phyloP scores from a whole-genome alignment of 2,888 invertebrate genomes.

The Serripes groenlandicus region DNA sequence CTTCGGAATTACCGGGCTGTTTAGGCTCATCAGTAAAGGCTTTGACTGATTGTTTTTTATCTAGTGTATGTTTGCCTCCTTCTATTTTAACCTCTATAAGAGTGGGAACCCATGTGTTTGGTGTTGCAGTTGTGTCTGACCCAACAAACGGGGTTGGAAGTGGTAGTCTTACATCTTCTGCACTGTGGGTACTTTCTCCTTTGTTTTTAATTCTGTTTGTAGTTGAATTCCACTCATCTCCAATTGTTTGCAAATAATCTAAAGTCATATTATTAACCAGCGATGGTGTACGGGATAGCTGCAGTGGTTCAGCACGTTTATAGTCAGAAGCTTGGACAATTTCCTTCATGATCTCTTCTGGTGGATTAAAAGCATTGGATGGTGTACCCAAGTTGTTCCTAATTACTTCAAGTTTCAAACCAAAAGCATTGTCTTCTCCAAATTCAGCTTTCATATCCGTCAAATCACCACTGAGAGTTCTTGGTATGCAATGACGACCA shows the following conservation, averaged over 20 bases:
- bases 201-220: background rate
- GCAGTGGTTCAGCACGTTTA: conserved; percentile 57
- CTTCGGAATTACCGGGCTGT: background rate
- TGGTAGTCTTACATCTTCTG: conserved; percentile 8
- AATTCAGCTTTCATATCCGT: conserved; percentile 64
- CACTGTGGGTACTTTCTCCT: background rate
- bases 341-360: conserved; percentile 75
- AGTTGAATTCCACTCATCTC: conserved; percentile 72
- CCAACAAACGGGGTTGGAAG: conserved; percentile 49
- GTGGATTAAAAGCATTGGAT: conserved; percentile 59
- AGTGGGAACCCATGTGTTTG: conserved; percentile 62
- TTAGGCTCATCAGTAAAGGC: background rate
- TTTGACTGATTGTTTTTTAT: too few relatives aligned
- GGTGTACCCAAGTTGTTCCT: background rate
- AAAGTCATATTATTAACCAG: conserved; percentile 74
- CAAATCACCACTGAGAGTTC: conserved; percentile 72
- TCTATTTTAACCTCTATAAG: background rate
- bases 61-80: background rate
- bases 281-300: conserved; percentile 67
- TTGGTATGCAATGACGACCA: conserved; percentile 55
- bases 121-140: conserved; percentile 53
- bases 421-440: conserved; percentile 55
- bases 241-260: conserved; percentile 78
- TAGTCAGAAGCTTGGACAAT: conserved; percentile 66
- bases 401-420: conserved; percentile 8